Conservation (phyloP, 2,888 invertebrate species). For the Thecophora atra region DNA sequence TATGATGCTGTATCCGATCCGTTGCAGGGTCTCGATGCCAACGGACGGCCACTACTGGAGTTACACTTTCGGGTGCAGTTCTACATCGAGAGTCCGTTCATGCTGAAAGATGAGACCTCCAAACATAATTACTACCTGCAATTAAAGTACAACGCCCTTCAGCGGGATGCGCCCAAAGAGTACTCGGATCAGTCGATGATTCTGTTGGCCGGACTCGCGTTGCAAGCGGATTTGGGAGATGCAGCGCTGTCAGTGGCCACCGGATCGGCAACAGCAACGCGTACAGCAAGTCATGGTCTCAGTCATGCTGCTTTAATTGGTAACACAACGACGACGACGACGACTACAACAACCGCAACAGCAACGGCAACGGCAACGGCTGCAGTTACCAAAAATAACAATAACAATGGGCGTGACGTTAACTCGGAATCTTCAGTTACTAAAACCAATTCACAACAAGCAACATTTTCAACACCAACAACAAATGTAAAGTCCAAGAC, state of each 20-base stretch:
- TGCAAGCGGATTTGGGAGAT: slow-evolving; percentile 94
- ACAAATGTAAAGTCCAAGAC: background rate
- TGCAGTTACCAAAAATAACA: slow-evolving; percentile 25
- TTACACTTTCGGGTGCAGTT: slow-evolving; percentile 92
- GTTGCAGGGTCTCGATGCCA: slow-evolving; percentile 84
- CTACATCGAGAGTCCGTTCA: slow-evolving; percentile 90
- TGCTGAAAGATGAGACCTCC: slow-evolving; percentile 90
- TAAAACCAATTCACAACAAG: slow-evolving; percentile 20
- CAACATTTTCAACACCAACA: background rate
- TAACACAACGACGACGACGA: slow-evolving; percentile 35
- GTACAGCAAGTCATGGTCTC: slow-evolving; percentile 52
- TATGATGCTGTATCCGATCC: background rate
- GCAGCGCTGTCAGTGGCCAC: slow-evolving; percentile 65
- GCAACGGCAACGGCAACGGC: slow-evolving; percentile 41
- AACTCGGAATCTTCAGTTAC: background rate
- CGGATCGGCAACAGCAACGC: slow-evolving; percentile 57
- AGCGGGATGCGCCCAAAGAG: slow-evolving; percentile 71
- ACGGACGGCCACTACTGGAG: slow-evolving; percentile 87
- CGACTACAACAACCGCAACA: slow-evolving; percentile 33
- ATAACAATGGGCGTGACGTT: background rate
- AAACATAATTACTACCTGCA: slow-evolving; percentile 95
- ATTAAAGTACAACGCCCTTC: slow-evolving; percentile 85
- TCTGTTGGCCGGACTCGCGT: slow-evolving; percentile 85
- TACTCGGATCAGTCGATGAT: slow-evolving; percentile 74
- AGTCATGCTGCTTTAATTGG: slow-evolving; percentile 22